These are phyloP conservation scores for Cyprinodon diabolis DNA, from an alignment of 2,797 vertebrate species.

Conservation along the genomic window DNA sequence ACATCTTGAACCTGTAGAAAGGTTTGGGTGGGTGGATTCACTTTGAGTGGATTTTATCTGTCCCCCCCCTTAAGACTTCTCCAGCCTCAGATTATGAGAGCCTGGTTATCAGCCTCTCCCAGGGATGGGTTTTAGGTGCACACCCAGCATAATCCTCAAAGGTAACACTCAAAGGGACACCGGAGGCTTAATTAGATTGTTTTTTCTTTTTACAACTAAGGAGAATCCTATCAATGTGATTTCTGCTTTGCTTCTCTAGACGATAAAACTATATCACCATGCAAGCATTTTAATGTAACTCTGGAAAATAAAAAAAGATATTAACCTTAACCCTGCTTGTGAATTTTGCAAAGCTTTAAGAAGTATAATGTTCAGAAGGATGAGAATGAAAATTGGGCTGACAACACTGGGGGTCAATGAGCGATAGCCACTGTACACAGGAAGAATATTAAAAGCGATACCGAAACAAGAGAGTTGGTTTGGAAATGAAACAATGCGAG, in stretches of 20 bases:
- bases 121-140: constrained; percentile 67
- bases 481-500: constrained; percentile 23
- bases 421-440: constrained; percentile 15
- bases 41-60: constrained; percentile 51
- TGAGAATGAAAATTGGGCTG: not conserved
- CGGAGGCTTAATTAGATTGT: constrained; percentile 75
- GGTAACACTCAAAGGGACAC: constrained; percentile 62
- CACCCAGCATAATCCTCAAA: constrained; percentile 70
- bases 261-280: constrained; percentile 38
- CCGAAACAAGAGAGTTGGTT: constrained; percentile 1
- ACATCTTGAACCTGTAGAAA: constrained; percentile 23
- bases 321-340: not conserved
- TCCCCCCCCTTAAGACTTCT: constrained; percentile 27
- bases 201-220: constrained; percentile 62
- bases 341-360: not conserved
- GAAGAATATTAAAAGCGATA: constrained; percentile 18
- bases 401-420: not conserved
- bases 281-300: constrained; percentile 37
- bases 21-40: constrained; percentile 18
- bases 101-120: constrained; percentile 75
- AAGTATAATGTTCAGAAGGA: not conserved
- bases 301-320: constrained; percentile 18
- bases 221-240: constrained; percentile 75
- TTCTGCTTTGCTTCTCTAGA: constrained; percentile 53
- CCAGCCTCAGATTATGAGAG: constrained; percentile 66